Base-by-base conservation (phyloP, 2,888 invertebrate species). In the Mamestra brassicae region DNA sequence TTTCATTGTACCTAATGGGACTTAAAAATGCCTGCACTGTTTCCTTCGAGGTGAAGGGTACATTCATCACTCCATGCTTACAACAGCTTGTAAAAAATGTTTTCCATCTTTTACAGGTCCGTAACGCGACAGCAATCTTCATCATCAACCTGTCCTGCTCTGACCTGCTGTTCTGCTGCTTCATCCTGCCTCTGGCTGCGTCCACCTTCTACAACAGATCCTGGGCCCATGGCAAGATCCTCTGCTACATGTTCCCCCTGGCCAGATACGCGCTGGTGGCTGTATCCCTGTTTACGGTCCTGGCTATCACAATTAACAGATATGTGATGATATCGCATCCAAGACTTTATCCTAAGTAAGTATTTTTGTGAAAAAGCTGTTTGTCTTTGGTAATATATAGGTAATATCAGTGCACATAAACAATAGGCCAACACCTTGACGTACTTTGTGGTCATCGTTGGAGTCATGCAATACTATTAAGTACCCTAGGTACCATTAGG, bases 281-380 rank as follows among this genome's bases (percentile, higher is more conserved):
- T 0, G 98, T 98, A 0, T 98, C 98, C 0, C 96, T 98, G 38
- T 98, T 98, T 93, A 98, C 98, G 17, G 97, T 98, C 8, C 96
- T 98, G 61, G 97, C 98, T 71, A 98, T 98, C 89, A 98, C 98
- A 38, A 97, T 98, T 91, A 98, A 98, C 94, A 97, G 98, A 93
- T 98, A 98, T 91, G 97, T 98, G 80, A 98, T 98, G 97, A 98
- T 98, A 81, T 97, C 98, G 36, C 98, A 98, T 92, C 98, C 98
- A 0, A 96, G 97, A 61, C 95, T 97, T n/a, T 98, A 98, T 93
- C 97, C 98, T 50, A 98, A 97, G 98, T 98, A 96, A 97, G 97
- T 94, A 58, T 57, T 2, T 26, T 3, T 57, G 10, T 26, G n/a
- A 38, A 47, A 47, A 15, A 55, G 1, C 15, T 55, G 54, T 38